A percentile compares a stretch with the other conserved stretches of the same genome.
Conservation (phyloP, 2,888 invertebrate genomes). For the Trachelus stipa region DNA sequence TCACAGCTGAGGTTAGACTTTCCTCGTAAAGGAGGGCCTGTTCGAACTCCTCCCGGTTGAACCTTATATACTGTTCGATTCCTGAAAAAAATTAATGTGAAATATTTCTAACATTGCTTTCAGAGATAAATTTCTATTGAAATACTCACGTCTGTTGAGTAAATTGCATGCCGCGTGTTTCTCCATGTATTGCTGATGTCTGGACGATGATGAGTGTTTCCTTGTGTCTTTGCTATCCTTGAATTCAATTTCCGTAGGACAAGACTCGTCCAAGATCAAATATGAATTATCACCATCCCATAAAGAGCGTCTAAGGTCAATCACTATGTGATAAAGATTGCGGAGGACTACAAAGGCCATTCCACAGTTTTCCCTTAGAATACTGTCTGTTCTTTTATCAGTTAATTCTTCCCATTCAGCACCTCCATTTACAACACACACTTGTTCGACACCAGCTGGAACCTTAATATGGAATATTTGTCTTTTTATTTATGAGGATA, state of each 20-base stretch:
- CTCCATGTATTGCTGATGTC: conserved; percentile 33
- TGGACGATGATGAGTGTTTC: conserved; percentile 20
- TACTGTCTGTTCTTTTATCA: conserved; percentile 46
- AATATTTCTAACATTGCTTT: background rate
- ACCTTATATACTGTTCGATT: conserved; percentile 55
- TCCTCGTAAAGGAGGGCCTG: conserved; percentile 48
- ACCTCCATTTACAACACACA: conserved; percentile 58
- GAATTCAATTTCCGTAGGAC: conserved; percentile 53
- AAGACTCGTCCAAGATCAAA: conserved; percentile 39
- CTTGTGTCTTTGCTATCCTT: conserved; percentile 22
- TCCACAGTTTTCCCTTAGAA: conserved; percentile 51
- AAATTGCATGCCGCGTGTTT: conserved; percentile 56
- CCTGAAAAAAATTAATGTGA: conserved; percentile 34
- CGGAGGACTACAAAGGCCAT: conserved; percentile 56
- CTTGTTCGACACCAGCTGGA: conserved; percentile 60
- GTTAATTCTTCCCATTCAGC: conserved; percentile 55
- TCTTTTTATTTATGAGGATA: background rate
- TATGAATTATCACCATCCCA: conserved; percentile 47
- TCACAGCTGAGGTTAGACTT: conserved; percentile 49
- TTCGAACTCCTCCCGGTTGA: conserved; percentile 56
- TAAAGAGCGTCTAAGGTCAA: conserved; percentile 52
- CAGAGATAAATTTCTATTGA: background rate
- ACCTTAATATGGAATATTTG: conserved; percentile 38
- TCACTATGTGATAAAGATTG: conserved; percentile 57
- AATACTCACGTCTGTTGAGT: conserved; percentile 50